Percentiles rank a stretch among this genome's conserved stretches.
Evolutionary conservation across 2,888 invertebrate species (phyloP).

Genomic region (Bruchidius siliquastri): DNA sequence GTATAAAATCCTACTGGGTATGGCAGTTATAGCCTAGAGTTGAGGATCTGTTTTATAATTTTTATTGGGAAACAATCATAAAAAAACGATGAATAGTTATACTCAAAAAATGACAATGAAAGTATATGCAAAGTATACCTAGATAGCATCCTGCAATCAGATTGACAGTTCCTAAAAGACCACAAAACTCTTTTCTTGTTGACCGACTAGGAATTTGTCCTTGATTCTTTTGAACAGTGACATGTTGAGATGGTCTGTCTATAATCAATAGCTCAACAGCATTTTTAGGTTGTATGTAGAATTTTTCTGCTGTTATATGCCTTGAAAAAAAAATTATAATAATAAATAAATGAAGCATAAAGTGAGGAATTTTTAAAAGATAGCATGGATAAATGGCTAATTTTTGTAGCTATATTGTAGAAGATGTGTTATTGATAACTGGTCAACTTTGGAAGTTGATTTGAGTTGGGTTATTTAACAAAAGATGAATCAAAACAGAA

Average conservation of each 20-base stretch:
- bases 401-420: too few species aligned
- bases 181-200: slow-evolving; percentile 67
- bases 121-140: not conserved
- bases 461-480: too few species aligned
- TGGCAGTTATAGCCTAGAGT: too few species aligned
- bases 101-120: not conserved
- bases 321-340: slow-evolving; percentile 48
- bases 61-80: too few species aligned
- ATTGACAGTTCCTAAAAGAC: slow-evolving; percentile 80
- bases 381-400: too few species aligned
- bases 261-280: slow-evolving; percentile 75
- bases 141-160: slow-evolving; percentile 83
- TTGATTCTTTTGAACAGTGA: slow-evolving; percentile 41
- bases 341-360: not conserved
- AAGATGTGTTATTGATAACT: too few species aligned
- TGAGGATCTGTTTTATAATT: too few species aligned
- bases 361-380: too few species aligned
- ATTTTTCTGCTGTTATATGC: slow-evolving; percentile 84
- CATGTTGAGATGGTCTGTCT: slow-evolving; percentile 60
- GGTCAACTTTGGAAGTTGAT: too few species aligned
- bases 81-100: not conserved
- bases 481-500: too few species aligned
- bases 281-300: slow-evolving; percentile 78
- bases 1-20: too few species aligned
- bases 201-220: slow-evolving; percentile 62